Evolutionary conservation across 1,140 invertebrate genomes (phyloP), one percentile per base, ranked within the genome.

Genomic region (Leptestheria dahalacensis): DNA sequence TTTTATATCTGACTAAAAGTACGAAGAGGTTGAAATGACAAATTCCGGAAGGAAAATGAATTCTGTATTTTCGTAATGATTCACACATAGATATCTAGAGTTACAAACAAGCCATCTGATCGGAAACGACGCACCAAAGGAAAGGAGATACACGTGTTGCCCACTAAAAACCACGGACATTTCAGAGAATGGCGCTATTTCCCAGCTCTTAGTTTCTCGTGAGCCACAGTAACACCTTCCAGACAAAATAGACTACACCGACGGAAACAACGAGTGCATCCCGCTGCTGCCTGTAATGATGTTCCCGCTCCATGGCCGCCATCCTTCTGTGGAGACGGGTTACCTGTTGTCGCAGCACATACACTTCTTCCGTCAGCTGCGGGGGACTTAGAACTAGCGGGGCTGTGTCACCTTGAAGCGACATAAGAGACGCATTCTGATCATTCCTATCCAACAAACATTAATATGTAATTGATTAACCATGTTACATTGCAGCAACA

Each of bases 341-440:
- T 6, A 55, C 33, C 28, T 55, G 53, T 33, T 55, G 53, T 20
- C 53, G 26, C 2, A 55, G 18, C 11, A 55, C 53, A 29, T 29
- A 55, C 1, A 55, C 53, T 55, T 55, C 53, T 29, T 55, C 53
- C n/a, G 53, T 55, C 53, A 55, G 53, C 20, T 55, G 53, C 10
- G 53, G 33, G 23, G 53, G 12, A 11, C 25, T 28, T 20, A 55
- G 20, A 3, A 33, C 33, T 9, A 55, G 53, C 12, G 26, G 53
- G 1, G 53, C 26, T 41, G 53, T 20, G 3, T 55, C 53, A n/a
- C n/a, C n/a, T n/a, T n/a, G n/a, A 3, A 28, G 29, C 29, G 33
- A 15, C 21, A 55, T 55, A 15, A 55, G 15, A 10, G 53, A 12
- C 18, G 53, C 26, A 18, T 20, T 55, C 21, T 2, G 26, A 12